Percentiles rank a stretch among this genome's conserved stretches.
phyloP scores from a whole-genome alignment of 2,888 invertebrate species.

The Tethea ocularis region DNA sequence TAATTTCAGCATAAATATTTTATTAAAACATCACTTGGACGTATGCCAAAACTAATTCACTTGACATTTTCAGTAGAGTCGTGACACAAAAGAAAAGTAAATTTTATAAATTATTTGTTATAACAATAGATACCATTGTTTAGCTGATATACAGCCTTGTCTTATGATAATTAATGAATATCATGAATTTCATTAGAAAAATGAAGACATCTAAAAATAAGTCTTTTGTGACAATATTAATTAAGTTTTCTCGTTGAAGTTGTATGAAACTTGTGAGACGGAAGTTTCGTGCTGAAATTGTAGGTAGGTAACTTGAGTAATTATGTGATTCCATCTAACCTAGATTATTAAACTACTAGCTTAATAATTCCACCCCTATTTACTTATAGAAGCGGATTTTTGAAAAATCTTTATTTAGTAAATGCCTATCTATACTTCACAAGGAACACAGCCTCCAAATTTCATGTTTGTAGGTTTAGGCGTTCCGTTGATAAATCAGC shows the following conservation, averaged over 20 bases:
- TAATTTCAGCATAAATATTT: background rate
- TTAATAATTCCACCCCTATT: too few relatives aligned
- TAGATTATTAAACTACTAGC: too few relatives aligned
- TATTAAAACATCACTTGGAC: constrained; percentile 6
- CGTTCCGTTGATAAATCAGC: too few relatives aligned
- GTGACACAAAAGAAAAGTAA: constrained; percentile 10
- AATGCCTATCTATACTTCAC: too few relatives aligned
- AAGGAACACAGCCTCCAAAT: too few relatives aligned
- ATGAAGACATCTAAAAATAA: background rate
- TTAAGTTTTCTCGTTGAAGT: background rate
- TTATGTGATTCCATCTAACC: background rate
- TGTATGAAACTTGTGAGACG: background rate
- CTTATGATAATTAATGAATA: constrained; percentile 8
- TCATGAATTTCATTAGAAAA: constrained; percentile 1
- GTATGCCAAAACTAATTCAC: background rate
- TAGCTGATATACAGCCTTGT: background rate
- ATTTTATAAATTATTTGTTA: background rate
- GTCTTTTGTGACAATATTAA: background rate
- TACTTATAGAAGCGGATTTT: too few relatives aligned
- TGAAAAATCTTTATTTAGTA: too few relatives aligned
- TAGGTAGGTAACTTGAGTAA: background rate
- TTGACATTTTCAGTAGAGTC: constrained; percentile 4
- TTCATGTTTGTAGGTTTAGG: too few relatives aligned
- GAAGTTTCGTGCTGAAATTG: background rate
- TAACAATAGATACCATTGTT: constrained; percentile 6